Percentiles rank a stretch among this genome's conserved stretches.
Conservation (phyloP, 2,888 invertebrate species). For the Cacoxenus indagator region DNA sequence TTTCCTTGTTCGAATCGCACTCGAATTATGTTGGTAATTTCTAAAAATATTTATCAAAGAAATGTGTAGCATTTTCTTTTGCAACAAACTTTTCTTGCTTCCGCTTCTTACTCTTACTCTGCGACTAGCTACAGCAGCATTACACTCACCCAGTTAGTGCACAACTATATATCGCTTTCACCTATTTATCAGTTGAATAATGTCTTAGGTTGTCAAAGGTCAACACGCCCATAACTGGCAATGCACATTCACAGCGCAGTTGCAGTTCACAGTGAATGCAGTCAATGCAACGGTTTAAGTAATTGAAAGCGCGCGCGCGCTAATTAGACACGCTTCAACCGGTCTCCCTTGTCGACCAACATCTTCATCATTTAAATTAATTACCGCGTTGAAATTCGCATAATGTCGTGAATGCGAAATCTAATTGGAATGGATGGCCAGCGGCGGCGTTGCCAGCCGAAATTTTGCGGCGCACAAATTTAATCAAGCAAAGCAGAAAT, state of each 20-base stretch:
- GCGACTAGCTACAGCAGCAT: no score
- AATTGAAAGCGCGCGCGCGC: no score
- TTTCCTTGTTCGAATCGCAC: slow-evolving; percentile 20
- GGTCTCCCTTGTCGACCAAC: no score
- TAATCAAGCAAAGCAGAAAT: slow-evolving; percentile 18
- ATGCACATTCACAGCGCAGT: slow-evolving; percentile 8
- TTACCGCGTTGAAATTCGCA: slow-evolving; percentile 10
- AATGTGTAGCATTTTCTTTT: not conserved
- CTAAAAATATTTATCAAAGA: slow-evolving; percentile 20
- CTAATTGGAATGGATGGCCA: slow-evolving; percentile 10
- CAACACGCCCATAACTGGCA: no score
- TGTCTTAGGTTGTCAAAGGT: slow-evolving; percentile 15
- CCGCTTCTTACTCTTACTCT: not conserved
- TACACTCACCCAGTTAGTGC: no score
- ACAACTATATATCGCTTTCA: no score
- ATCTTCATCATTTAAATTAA: slow-evolving; percentile 14
- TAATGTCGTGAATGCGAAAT: slow-evolving; percentile 4
- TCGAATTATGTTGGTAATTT: slow-evolving; percentile 22
- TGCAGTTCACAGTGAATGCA: not conserved
- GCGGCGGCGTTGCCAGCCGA: not conserved
- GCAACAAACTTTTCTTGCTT: not conserved
- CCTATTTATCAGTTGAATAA: slow-evolving; percentile 21
- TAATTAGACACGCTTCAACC: no score
- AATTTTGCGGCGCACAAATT: slow-evolving; percentile 15
- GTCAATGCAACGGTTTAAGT: no score